phyloP scores from a whole-genome alignment of 1,140 invertebrate species.

The Heliconius melpomene region DNA sequence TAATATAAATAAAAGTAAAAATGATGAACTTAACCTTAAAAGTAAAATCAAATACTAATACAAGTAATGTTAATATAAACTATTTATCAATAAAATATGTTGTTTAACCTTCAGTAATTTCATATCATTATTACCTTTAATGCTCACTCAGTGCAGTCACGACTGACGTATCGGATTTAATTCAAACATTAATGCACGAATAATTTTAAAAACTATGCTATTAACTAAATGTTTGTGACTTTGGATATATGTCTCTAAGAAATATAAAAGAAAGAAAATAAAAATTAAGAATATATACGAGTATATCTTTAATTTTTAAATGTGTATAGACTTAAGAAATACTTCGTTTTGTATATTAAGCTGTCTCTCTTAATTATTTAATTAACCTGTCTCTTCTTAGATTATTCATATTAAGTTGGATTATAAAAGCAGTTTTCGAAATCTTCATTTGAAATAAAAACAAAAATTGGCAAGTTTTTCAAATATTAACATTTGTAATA shows the following conservation, averaged over 20 bases:
- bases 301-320: not conserved
- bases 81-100: conserved; percentile 7
- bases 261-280: not conserved
- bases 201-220: conserved; percentile 35
- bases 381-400: no score
- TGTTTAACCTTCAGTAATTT: conserved; percentile 55
- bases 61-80: not conserved
- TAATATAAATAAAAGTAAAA: not conserved
- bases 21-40: not conserved
- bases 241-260: not conserved
- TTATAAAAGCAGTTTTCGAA: no score
- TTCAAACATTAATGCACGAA: conserved; percentile 37
- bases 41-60: not conserved
- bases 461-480: no score
- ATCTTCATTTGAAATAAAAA: no score
- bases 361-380: no score
- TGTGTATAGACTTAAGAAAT: no score
- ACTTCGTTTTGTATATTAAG: no score
- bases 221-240: conserved; percentile 34
- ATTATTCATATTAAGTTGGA: no score
- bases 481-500: no score
- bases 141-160: conserved; percentile 49
- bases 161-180: conserved; percentile 56
- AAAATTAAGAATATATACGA: no score
- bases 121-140: conserved; percentile 57